A percentile compares a stretch with the other conserved stretches of the same genome.
phyloP scores from a whole-genome alignment of 2,888 invertebrate species.

The Amiota mariae region DNA sequence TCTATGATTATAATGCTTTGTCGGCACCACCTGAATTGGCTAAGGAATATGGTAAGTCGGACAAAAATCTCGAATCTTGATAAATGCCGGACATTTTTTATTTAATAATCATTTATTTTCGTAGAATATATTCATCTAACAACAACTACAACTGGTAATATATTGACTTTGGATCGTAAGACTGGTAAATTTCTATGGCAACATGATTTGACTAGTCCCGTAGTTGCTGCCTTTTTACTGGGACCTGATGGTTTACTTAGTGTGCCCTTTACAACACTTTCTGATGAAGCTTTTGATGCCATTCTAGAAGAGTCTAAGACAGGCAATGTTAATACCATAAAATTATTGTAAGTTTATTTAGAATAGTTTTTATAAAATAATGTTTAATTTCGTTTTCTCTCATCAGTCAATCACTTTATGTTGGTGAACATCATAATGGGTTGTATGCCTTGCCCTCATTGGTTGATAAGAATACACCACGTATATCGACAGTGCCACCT shows the following conservation, averaged over 20 bases:
- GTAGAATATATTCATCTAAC: slow-evolving; percentile 90
- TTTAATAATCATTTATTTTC: not conserved
- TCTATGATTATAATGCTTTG: slow-evolving; percentile 92
- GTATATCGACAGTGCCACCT: slow-evolving; percentile 83
- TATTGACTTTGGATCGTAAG: slow-evolving; percentile 88
- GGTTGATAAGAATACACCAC: slow-evolving; percentile 91
- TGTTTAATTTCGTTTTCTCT: not conserved
- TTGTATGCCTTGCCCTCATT: slow-evolving; percentile 93
- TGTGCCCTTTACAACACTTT: slow-evolving; percentile 91
- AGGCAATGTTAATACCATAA: slow-evolving; percentile 78
- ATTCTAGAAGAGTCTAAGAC: slow-evolving; percentile 78
- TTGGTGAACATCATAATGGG: slow-evolving; percentile 89
- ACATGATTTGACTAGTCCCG: slow-evolving; percentile 88
- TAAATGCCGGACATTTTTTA: not conserved
- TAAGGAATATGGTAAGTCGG: slow-evolving; percentile 84
- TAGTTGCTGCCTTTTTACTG: slow-evolving; percentile 89
- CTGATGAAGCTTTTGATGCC: slow-evolving; percentile 87
- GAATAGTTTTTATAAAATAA: not conserved
- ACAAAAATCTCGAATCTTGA: not conserved
- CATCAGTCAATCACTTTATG: slow-evolving; percentile 89
- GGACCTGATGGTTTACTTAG: slow-evolving; percentile 85
- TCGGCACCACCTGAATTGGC: slow-evolving; percentile 85
- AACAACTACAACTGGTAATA: slow-evolving; percentile 89
- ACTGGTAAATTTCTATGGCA: slow-evolving; percentile 90
- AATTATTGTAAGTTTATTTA: slow-evolving; percentile 76